phyloP scores from a whole-genome alignment of 2,888 invertebrate genomes.

The Agriopis aurantiaria region DNA sequence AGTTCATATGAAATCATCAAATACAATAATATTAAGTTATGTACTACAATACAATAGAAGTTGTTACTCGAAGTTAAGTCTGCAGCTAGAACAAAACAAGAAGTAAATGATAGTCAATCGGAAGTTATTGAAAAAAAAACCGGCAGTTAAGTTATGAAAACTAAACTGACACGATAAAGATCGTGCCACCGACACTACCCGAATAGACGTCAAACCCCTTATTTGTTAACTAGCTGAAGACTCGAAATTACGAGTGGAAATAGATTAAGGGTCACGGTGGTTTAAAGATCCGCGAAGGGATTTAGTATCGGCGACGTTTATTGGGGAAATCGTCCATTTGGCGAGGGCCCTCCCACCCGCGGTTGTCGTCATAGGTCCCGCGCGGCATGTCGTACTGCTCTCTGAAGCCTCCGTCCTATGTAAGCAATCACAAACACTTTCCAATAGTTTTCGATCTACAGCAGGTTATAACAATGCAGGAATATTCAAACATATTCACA shows the following conservation, averaged over 20 bases:
- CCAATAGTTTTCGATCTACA: conserved; percentile 68
- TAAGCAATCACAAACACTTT: conserved; percentile 82
- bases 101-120: conserved; percentile 19
- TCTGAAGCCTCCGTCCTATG: conserved; percentile 85
- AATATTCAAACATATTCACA: conserved; percentile 37
- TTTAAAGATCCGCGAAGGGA: conserved; percentile 33
- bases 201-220: conserved; percentile 26
- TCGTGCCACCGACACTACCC: conserved; percentile 3
- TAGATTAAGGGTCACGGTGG: not conserved
- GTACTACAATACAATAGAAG: conserved; percentile 12
- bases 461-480: conserved; percentile 19
- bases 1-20: conserved; percentile 5
- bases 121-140: not conserved
- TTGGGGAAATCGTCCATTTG: conserved; percentile 88
- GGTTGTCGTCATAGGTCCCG: conserved; percentile 81
- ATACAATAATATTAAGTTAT: conserved; percentile 22
- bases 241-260: conserved; percentile 32
- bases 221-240: conserved; percentile 47
- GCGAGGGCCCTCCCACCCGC: conserved; percentile 85
- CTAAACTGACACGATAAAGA: not conserved
- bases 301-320: conserved; percentile 89
- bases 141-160: conserved; percentile 1
- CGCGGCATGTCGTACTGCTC: conserved; percentile 84
- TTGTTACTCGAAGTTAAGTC: conserved; percentile 24
- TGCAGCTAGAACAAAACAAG: conserved; percentile 41